Base-by-base conservation (phyloP, 2,888 invertebrate genomes). In the Escarpia spicata region DNA sequence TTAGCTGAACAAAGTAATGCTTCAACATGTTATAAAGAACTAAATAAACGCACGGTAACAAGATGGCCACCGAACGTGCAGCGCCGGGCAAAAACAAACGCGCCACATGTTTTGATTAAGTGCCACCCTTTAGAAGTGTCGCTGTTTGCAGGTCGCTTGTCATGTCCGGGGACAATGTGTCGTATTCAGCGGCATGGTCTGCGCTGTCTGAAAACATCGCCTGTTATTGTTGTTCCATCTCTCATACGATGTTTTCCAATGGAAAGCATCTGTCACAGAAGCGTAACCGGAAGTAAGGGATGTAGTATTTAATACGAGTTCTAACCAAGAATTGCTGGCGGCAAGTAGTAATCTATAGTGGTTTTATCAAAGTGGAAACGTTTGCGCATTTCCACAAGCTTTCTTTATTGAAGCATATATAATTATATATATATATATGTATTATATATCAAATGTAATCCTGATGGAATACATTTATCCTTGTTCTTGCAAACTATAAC, bases 111-210 rank as follows among this genome's bases (percentile, higher is more conserved):
- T n/a, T 75, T n/a, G 75, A 75, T n/a, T 52, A 52, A 75, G 26
- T 75, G 26, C 19, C 75, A 75, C 75, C 75, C 75, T 15, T 75
- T 75, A 19, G 75, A 52, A n/a, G 75, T 75, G 75, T 75, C 75
- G 75, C n/a, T 75, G 75, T 75, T 75, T 75, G 26, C 75, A 75
- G 26, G n/a, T n/a, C 26, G 75, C 75, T n/a, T 75, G 75, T 75
- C 75, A 75, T 75, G 75, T 75, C 75, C n/a, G 75, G 75, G 75
- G 75, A 75, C 75, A 75, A 75, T 26, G 75, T 75, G 75, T 26
- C 26, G 26, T 75, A n/a, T 75, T 75, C 75, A 75, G n/a, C n/a
- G 75, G 6, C 75, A 75, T 26, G 26, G 75, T n/a, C 26, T 75
- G 75, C 26, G 75, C 4, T 75, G 19, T 75, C 75, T 26, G 26